A percentile compares a stretch with the other conserved stretches of the same genome.
phyloP scores from a whole-genome alignment of 2,888 invertebrate genomes.

The Agrochola macilenta region DNA sequence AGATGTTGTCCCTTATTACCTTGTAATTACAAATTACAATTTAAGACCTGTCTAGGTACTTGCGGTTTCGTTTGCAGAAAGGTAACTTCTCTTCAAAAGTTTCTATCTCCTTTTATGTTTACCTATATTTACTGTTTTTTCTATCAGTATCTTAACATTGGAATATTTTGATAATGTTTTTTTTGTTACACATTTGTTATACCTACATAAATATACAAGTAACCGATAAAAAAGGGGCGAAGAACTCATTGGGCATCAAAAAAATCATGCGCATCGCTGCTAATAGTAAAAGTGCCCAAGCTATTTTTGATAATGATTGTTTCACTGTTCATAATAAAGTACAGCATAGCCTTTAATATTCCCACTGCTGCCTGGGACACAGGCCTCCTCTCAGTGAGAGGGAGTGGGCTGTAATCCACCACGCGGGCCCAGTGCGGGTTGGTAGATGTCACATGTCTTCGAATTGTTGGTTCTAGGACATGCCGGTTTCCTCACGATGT shows the following conservation, averaged over 20 bases:
- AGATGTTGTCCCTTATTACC: neutral
- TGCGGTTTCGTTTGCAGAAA: neutral
- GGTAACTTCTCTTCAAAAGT: neutral
- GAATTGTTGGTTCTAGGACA: too few species aligned
- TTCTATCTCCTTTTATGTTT: neutral
- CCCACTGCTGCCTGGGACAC: too few species aligned
- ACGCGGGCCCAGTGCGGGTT: too few species aligned
- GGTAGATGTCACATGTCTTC: too few species aligned
- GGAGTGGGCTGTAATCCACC: too few species aligned
- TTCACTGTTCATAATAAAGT: neutral
- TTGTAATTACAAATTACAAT: conserved; percentile 1
- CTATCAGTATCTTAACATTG: neutral
- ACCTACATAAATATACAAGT: too few species aligned
- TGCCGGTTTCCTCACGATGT: too few species aligned
- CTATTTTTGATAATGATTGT: neutral
- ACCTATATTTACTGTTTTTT: neutral
- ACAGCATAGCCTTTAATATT: too few species aligned
- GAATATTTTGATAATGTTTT: neutral
- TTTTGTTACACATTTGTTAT: too few species aligned
- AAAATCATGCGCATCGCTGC: neutral
- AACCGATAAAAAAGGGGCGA: neutral
- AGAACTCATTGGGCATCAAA: neutral
- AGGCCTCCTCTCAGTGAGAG: too few species aligned
- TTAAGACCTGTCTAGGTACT: neutral
- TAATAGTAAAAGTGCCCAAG: neutral